Evolutionary conservation across 2,888 invertebrate species (phyloP), one percentile per base, ranked within the genome.

Genomic region (Amblyteles armatorius): DNA sequence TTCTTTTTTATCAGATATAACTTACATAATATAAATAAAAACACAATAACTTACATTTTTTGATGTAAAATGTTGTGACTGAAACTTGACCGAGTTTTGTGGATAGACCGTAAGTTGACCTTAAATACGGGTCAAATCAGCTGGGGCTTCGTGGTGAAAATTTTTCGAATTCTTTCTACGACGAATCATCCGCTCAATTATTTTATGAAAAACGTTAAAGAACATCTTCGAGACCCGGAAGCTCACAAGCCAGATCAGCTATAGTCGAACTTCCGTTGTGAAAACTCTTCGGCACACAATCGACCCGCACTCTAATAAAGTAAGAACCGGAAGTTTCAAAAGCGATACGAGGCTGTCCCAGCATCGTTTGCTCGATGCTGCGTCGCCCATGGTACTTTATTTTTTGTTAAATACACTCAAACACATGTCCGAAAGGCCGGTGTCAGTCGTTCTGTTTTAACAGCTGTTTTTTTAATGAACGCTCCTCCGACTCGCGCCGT

Each of bases 371-470:
- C 50, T 69, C 13, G 55, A 9, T n/a, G 22, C 67, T 67, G n/a
- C 36, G 6, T 1, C 26, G 36, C 22, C 22, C 40, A 60, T 63
- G 40, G 52, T 40, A 29, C 72, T 52, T 65, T 67, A n/a, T 55
- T 65, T 65, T 52, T 55, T 50, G 36, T 76, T 3, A 13, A 48
- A 50, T 19, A 65, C 44, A n/a, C 26, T 79, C 26, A 19, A 72
- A 55, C 72, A 63, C 72, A 52, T 65, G 40, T 40, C 63, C 65
- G 52, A 65, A 11, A 50, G 36, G 13, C 33, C 33, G 22, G 40
- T 72, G 65, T 67, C 79, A 55, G 63, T 65, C 63, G 22, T 72
- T 79, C 72, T 72, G 72, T 72, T 79, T 79, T 71, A 79, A 79
- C 79, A 71, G 79, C 79, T 79, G 79, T 71, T 71, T 71, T 65